Base-by-base conservation (phyloP, 2,797 vertebrate species). In the Salarias fasciatus region DNA sequence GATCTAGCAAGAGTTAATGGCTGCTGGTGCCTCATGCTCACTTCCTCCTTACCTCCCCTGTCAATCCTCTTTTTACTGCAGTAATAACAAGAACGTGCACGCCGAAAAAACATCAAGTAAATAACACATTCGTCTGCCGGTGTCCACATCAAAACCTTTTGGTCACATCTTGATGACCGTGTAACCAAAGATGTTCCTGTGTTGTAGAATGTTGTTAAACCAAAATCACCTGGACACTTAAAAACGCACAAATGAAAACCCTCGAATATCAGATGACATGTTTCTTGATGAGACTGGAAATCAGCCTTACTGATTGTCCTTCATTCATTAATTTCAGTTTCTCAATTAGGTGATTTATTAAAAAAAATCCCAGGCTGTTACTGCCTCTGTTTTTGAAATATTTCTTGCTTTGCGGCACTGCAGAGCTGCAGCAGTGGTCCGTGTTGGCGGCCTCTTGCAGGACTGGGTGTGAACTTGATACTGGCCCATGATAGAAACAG, bases 1-100 rank as follows among this genome's bases (percentile, higher is more conserved):
- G 51, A 37, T 59, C 57, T 57, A 53, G 70, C 73, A 31, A 49
- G 41, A 58, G 47, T 47, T 59, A 35, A 35, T 53, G 24, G 42
- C 53, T 44, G 44, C 49, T 41, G 11, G 11, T 74, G 40, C 15
- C 43, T 18, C 18, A 1, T n/a, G 9, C 36, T 49, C 46, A 18
- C 10, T 30, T 24, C 18, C 29, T 28, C 11, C 40, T 59, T 33
- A 8, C 14, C 10, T 36, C 49, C 4, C 15, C n/a, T n/a, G n/a
- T n/a, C n/a, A n/a, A n/a, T 40, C 11, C 28, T 59, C 8, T 3
- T 60, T 53, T 43, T 5, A 30, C 58, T 54, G 18, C 38, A 31
- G 10, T 52, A 57, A 8, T 7, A 50, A 69, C 24, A 61, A 48
- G 6, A 18, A 54, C 31, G 13, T 53, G 10, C 43, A 33, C 40